Percentiles rank a stretch among this genome's conserved stretches.
Conservation (phyloP, 2,888 invertebrate genomes). For the Psylliodes chrysocephalus region DNA sequence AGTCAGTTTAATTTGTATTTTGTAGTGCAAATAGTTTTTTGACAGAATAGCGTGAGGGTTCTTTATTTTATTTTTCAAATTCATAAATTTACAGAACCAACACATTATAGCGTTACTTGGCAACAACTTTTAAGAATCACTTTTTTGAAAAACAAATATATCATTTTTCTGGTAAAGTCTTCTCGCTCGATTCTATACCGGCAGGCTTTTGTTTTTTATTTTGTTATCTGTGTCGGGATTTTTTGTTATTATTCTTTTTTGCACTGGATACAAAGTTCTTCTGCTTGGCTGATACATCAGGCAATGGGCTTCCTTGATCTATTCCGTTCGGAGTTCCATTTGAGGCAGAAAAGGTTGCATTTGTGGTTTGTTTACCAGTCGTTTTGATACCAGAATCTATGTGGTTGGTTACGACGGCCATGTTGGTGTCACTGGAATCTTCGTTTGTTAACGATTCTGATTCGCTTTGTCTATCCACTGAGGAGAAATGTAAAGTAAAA, state of each 20-base stretch:
- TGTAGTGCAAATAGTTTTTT: no score
- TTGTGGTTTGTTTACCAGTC: conserved; percentile 62
- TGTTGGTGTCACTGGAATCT: conserved; percentile 73
- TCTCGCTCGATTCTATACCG: neutral
- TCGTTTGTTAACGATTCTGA: conserved; percentile 87
- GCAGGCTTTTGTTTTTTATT: neutral
- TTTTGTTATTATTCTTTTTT: conserved; percentile 84
- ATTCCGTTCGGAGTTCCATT: conserved; percentile 61
- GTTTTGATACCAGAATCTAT: conserved; percentile 60
- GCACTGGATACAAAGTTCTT: conserved; percentile 69
- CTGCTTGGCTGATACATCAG: conserved; percentile 75
- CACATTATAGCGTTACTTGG: no score
- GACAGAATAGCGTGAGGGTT: no score
- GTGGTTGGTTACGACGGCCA: conserved; percentile 64
- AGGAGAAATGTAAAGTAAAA: conserved; percentile 30
- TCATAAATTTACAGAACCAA: no score
- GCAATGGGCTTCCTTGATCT: conserved; percentile 65
- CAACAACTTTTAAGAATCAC: no score
- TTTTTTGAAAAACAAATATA: neutral
- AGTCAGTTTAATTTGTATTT: no score
- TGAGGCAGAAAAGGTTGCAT: conserved; percentile 50
- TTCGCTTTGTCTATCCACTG: conserved; percentile 87
- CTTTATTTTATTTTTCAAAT: no score
- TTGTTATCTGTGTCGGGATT: conserved; percentile 81
- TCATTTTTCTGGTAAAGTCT: neutral